These are phyloP conservation scores for Todiramphus saurophagus DNA, from an alignment of 2,113 vertebrate species.

Conservation along the genomic window DNA sequence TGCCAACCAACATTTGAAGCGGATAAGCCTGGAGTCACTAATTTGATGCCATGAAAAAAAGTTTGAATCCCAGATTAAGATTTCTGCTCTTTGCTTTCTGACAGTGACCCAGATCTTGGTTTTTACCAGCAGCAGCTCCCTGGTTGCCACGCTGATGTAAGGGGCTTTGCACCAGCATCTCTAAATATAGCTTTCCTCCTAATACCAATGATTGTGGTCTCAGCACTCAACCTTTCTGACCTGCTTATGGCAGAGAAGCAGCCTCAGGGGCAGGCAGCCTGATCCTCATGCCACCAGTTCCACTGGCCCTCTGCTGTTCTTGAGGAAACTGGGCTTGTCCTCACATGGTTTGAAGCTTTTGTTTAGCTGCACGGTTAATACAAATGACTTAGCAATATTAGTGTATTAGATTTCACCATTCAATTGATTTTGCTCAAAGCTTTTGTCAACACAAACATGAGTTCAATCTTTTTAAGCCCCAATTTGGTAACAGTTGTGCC, in stretches of 20 bases:
- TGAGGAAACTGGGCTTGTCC: neutral
- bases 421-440: neutral
- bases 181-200: fast-evolving
- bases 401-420: neutral
- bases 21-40: neutral
- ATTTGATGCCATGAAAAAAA: too few relatives aligned
- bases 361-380: neutral
- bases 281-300: too few relatives aligned
- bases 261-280: fast-evolving
- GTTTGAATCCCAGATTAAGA: neutral
- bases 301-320: too few relatives aligned
- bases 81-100: neutral
- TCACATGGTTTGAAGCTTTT: neutral
- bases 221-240: neutral
- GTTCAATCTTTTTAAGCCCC: neutral
- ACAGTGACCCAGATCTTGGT: neutral
- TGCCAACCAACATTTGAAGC: fast-evolving
- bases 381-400: neutral
- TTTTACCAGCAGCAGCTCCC: neutral
- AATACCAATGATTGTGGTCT: fast-evolving
- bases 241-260: neutral
- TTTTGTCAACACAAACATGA: neutral
- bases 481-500: neutral
- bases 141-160: fast-evolving
- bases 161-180: neutral